Evolutionary conservation across 2,797 vertebrate genomes (phyloP).

Genomic region (Sternotherus odoratus): DNA sequence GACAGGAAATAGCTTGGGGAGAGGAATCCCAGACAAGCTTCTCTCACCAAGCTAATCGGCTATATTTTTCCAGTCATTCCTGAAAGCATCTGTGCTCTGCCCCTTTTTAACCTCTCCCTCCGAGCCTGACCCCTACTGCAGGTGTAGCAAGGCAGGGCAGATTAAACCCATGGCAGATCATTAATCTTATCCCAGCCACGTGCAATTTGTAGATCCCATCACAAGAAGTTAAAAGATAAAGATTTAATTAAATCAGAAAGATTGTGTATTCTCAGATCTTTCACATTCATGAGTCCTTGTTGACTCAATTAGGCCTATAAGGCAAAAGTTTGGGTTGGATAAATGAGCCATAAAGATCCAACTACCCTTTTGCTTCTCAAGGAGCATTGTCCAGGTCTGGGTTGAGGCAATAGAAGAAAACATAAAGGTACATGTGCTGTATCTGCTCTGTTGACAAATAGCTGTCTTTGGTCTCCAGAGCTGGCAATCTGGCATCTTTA

Average conservation of each 20-base stretch:
- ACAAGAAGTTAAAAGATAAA: not conserved
- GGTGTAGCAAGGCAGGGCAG: not conserved
- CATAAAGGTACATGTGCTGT: not conserved
- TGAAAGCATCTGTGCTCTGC: not conserved
- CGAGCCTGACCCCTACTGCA: not conserved
- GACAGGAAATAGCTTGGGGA: too few species aligned
- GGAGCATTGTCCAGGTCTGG: too few species aligned
- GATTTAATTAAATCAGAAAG: not conserved
- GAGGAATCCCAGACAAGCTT: not conserved
- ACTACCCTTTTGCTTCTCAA: rapidly evolving
- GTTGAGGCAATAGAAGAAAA: too few species aligned
- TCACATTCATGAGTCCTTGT: not conserved
- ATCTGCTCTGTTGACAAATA: rapidly evolving
- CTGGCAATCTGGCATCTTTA: rapidly evolving
- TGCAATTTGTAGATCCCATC: not conserved
- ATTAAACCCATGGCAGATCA: not conserved
- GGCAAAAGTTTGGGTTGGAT: not conserved
- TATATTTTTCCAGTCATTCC: not conserved
- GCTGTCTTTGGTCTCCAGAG: not conserved
- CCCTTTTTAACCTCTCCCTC: not conserved
- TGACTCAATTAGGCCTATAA: not conserved
- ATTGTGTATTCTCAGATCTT: not conserved
- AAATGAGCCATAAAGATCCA: rapidly evolving
- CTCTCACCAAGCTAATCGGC: not conserved
- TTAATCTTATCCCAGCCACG: not conserved